Conservation (phyloP, 2,113 vertebrate species). For the Salvator merianae region DNA sequence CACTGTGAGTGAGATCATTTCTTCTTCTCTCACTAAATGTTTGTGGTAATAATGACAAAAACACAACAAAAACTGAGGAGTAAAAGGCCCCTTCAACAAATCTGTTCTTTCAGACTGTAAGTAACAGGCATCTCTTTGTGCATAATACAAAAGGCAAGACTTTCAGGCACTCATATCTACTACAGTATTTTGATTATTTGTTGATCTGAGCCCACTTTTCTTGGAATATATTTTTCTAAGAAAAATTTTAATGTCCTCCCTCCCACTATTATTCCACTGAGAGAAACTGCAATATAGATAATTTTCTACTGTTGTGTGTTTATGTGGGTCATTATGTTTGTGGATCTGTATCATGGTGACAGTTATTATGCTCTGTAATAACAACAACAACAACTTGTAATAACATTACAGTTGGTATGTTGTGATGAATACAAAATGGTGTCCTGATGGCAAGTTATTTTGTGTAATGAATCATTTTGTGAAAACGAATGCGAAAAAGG, state of each 20-base stretch:
- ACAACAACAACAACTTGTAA: too few relatives aligned
- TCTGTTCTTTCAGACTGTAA: constrained; percentile 45
- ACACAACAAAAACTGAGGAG: neutral
- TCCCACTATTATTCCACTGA: neutral
- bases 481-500: too few relatives aligned
- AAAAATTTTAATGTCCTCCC: neutral
- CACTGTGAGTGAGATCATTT: constrained; percentile 26
- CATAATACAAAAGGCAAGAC: constrained; percentile 30
- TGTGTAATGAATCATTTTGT: too few relatives aligned
- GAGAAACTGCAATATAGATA: too few relatives aligned
- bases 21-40: constrained; percentile 23
- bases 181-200: neutral
- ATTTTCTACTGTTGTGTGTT: too few relatives aligned
- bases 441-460: too few relatives aligned
- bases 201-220: neutral
- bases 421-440: too few relatives aligned
- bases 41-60: constrained; percentile 18
- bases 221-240: neutral
- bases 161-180: neutral
- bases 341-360: too few relatives aligned
- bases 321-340: too few relatives aligned
- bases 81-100: constrained; percentile 53
- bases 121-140: constrained; percentile 51
- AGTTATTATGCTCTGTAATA: too few relatives aligned
- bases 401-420: too few relatives aligned